phyloP scores from a whole-genome alignment of 2,797 vertebrate species.

The Tokudaia tokunoshimensis region DNA sequence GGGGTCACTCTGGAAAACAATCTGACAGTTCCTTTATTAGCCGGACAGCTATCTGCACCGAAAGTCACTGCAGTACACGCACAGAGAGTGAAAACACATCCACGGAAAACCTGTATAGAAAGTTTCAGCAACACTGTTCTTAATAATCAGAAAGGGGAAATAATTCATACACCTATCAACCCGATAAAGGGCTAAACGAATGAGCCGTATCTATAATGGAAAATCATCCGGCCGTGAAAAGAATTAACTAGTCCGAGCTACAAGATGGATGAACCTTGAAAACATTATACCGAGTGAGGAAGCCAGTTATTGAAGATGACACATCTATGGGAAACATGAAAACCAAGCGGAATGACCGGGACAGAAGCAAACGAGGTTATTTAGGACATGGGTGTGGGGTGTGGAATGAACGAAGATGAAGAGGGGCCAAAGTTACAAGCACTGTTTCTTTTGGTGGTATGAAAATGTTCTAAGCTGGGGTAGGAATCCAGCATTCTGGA shows the following conservation, averaged over 20 bases:
- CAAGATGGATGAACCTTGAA: neutral
- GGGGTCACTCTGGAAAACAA: neutral
- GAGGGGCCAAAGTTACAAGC: neutral
- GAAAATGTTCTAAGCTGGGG: neutral
- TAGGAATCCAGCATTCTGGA: neutral
- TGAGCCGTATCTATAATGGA: neutral
- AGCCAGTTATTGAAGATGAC: neutral
- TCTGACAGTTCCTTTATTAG: neutral
- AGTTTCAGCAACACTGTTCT: neutral
- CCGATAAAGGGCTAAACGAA: neutral
- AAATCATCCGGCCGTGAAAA: neutral
- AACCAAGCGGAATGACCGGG: neutral
- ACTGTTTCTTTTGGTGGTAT: neutral
- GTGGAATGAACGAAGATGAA: neutral
- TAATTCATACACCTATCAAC: neutral
- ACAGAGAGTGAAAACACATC: neutral
- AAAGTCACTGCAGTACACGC: neutral
- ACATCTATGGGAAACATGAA: neutral
- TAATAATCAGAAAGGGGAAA: neutral
- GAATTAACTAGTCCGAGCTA: neutral
- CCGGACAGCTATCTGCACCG: neutral
- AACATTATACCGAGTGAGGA: neutral
- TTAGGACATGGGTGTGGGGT: accelerated
- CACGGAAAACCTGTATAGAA: neutral
- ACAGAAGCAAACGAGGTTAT: neutral